These are phyloP conservation scores for Drosophila nigromelanica DNA, from an alignment of 1,140 invertebrate species.

Conservation along the genomic window DNA sequence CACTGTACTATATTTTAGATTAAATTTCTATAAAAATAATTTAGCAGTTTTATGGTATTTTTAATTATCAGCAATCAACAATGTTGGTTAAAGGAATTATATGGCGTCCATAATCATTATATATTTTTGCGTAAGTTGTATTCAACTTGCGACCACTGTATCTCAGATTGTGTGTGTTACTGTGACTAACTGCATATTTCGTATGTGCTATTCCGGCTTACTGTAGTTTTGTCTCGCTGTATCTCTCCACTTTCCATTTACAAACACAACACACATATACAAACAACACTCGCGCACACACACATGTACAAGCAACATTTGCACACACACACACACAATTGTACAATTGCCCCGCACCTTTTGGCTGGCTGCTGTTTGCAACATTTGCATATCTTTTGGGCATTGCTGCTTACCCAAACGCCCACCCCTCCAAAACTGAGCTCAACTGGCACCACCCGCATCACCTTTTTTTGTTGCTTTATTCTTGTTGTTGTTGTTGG, in stretches of 20 bases:
- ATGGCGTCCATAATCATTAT: too few species aligned
- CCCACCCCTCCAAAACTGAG: constrained; percentile 21
- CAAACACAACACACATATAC: constrained; percentile 38
- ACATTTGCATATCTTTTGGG: constrained; percentile 78
- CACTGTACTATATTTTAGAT: too few species aligned
- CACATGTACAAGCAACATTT: too few species aligned
- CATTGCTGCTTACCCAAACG: constrained; percentile 29
- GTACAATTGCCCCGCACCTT: constrained; percentile 49
- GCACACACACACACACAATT: constrained; percentile 42
- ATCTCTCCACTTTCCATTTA: constrained; percentile 71
- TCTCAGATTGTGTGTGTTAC: constrained; percentile 11
- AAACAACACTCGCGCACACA: constrained; percentile 5
- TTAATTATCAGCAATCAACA: too few species aligned
- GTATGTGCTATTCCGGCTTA: constrained; percentile 10
- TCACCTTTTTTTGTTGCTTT: constrained; percentile 37
- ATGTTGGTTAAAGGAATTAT: too few species aligned
- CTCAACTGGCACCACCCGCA: constrained; percentile 50
- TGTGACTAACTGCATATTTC: constrained; percentile 42
- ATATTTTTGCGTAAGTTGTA: background rate
- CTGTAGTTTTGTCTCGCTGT: constrained; percentile 40
- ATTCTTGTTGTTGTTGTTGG: constrained; percentile 25
- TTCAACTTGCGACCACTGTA: constrained; percentile 3
- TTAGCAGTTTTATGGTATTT: too few species aligned
- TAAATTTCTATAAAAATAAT: too few species aligned
- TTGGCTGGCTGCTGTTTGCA: constrained; percentile 40